These are phyloP conservation scores for Nomada fucata DNA, from an alignment of 2,888 invertebrate species.

Conservation along the genomic window DNA sequence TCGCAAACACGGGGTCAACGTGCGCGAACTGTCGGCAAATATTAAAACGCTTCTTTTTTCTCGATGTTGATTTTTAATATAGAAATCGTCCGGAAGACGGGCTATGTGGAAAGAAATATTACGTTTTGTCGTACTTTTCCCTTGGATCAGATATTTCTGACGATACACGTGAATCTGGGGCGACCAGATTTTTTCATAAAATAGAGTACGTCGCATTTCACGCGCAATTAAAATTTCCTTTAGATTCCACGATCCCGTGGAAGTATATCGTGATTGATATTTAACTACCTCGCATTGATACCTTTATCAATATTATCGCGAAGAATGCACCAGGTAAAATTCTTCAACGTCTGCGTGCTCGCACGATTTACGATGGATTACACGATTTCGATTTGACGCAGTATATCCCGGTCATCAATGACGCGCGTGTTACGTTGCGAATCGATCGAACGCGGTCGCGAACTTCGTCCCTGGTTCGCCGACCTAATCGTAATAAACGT, in stretches of 20 bases:
- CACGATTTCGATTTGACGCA: slow-evolving; percentile 25
- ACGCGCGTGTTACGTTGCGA: slow-evolving; percentile 22
- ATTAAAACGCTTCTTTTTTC: not conserved
- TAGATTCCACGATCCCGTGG: not conserved
- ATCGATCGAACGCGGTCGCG: slow-evolving; percentile 14
- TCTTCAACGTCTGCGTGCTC: not conserved
- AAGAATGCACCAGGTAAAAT: not conserved
- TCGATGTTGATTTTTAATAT: not conserved
- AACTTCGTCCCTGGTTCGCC: slow-evolving; percentile 21
- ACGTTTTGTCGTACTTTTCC: too few species aligned
- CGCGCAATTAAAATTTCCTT: not conserved
- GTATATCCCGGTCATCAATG: slow-evolving; percentile 22
- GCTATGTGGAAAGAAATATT: too few species aligned
- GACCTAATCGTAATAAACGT: slow-evolving; percentile 25
- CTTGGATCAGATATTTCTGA: too few species aligned
- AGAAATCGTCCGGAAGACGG: too few species aligned
- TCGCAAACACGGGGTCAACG: slow-evolving; percentile 3
- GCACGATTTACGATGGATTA: slow-evolving; percentile 31
- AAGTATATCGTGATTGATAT: not conserved
- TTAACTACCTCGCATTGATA: not conserved
- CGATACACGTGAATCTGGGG: too few species aligned
- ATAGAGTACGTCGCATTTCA: not conserved
- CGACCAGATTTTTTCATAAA: too few species aligned
- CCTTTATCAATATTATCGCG: not conserved
- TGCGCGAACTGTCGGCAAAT: slow-evolving; percentile 18